A percentile compares a stretch with the other conserved stretches of the same genome.
Evolutionary conservation across 2,888 invertebrate species (phyloP).

Genomic region (Phasia obesa): DNA sequence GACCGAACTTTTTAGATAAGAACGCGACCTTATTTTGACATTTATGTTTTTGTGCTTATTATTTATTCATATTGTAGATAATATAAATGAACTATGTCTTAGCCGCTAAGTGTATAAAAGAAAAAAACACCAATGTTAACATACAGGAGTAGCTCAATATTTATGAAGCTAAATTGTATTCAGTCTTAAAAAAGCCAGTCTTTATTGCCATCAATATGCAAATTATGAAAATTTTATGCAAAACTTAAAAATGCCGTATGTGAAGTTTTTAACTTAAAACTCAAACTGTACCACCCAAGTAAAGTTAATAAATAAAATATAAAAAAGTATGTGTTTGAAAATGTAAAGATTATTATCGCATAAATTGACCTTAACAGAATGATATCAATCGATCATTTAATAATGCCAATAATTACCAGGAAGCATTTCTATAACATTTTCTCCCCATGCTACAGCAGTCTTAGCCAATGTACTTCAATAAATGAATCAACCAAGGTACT

Average conservation of each 20-base stretch:
- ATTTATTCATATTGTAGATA: too few species aligned
- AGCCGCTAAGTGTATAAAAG: too few species aligned
- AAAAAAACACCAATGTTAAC: too few species aligned
- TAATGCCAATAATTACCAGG: slow-evolving; percentile 69
- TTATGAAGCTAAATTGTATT: too few species aligned
- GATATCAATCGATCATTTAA: slow-evolving; percentile 68
- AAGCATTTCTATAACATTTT: slow-evolving; percentile 64
- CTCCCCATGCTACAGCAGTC: slow-evolving; percentile 6
- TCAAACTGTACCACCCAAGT: slow-evolving; percentile 54
- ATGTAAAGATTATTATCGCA: slow-evolving; percentile 46
- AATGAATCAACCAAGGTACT: slow-evolving; percentile 38
- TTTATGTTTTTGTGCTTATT: too few species aligned
- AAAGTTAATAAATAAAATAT: slow-evolving; percentile 10
- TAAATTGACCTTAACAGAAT: slow-evolving; percentile 58
- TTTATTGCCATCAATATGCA: slow-evolving; percentile 29
- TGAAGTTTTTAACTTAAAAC: slow-evolving; percentile 6
- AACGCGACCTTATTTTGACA: too few species aligned
- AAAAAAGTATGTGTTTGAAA: slow-evolving; percentile 55
- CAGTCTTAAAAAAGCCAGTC: too few species aligned
- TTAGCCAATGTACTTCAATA: slow-evolving; percentile 15
- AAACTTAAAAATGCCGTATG: not conserved
- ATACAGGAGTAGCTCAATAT: too few species aligned
- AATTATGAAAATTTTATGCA: slow-evolving; percentile 41
- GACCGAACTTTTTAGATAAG: too few species aligned
- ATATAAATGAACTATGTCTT: too few species aligned